phyloP scores from a whole-genome alignment of 2,113 vertebrate species.

The Rhagologus leucostigma region DNA sequence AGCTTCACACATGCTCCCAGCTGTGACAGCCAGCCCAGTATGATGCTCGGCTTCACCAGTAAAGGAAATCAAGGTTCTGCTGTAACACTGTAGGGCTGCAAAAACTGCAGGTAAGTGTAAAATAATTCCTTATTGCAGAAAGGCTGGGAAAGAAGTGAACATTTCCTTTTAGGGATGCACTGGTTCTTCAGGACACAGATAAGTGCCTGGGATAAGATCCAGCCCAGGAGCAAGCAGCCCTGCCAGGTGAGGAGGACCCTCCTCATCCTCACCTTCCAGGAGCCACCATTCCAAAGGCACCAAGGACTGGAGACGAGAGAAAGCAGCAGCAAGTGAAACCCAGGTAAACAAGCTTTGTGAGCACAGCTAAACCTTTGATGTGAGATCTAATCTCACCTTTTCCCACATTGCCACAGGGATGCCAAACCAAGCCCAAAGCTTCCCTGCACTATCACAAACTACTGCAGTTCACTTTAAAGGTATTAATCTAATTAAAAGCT shows the following conservation, averaged over 20 bases:
- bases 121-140: neutral
- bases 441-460: too few species aligned
- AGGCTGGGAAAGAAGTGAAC: neutral
- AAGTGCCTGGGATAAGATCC: neutral
- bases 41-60: neutral
- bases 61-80: neutral
- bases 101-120: neutral
- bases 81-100: neutral
- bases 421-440: neutral
- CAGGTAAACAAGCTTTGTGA: neutral
- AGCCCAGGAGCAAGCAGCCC: neutral
- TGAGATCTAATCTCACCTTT: neutral
- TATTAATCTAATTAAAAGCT: neutral
- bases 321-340: neutral
- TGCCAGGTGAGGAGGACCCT: neutral
- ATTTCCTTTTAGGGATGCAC: neutral
- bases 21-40: neutral
- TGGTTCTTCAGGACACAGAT: neutral
- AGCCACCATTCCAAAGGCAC: neutral
- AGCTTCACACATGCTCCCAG: neutral
- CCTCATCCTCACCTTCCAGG: neutral
- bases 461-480: neutral
- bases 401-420: fast-evolving
- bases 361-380: neutral
- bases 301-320: neutral